phyloP scores from a whole-genome alignment of 2,113 vertebrate species.

The Prionailurus bengalensis region DNA sequence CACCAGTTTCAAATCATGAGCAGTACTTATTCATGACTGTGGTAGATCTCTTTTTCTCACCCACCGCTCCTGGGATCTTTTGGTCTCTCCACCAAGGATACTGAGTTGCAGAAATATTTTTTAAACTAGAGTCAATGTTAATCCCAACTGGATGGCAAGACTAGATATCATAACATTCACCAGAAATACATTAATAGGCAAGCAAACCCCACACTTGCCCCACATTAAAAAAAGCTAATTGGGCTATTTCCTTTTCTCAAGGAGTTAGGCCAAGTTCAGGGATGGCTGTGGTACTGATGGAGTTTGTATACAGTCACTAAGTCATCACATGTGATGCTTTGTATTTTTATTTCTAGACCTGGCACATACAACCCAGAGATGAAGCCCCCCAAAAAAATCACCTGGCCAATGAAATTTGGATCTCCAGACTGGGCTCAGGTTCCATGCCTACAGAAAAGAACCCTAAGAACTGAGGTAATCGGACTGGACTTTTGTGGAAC shows the following conservation, averaged over 20 bases:
- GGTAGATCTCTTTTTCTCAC: neutral
- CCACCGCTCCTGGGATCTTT: neutral
- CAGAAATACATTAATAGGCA: neutral
- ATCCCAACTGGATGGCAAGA: neutral
- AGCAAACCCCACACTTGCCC: neutral
- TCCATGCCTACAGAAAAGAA: slow-evolving; percentile 84
- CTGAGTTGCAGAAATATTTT: slow-evolving; percentile 33
- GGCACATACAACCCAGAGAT: slow-evolving; percentile 86
- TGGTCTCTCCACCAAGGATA: neutral
- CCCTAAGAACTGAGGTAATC: slow-evolving; percentile 89
- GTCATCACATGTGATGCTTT: neutral
- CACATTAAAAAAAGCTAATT: neutral
- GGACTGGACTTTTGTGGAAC: neutral
- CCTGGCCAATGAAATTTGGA: slow-evolving; percentile 94
- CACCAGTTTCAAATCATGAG: neutral
- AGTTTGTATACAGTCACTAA: neutral
- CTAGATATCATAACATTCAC: neutral
- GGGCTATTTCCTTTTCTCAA: neutral
- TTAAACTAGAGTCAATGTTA: neutral
- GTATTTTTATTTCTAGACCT: slow-evolving; percentile 86
- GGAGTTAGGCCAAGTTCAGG: neutral
- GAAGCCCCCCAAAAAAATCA: slow-evolving; percentile 84
- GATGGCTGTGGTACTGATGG: neutral
- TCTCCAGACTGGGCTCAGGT: slow-evolving; percentile 92
- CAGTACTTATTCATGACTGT: neutral